phyloP scores from a whole-genome alignment of 1,140 invertebrate species.

The Bombus pyrosoma region DNA sequence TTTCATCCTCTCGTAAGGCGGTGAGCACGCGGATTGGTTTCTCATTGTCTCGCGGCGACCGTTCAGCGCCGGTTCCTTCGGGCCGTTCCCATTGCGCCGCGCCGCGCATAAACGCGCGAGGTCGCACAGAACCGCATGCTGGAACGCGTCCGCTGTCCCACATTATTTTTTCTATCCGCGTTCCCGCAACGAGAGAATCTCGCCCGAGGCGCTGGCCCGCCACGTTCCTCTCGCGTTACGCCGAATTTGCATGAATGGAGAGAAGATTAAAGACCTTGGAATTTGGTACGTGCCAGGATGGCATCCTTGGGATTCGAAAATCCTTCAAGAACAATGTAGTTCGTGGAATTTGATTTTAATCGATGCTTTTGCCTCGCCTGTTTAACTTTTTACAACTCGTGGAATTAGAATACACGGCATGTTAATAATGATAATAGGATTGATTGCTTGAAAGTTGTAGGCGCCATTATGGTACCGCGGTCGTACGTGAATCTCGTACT shows the following conservation, averaged over 20 bases:
- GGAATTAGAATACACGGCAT: not conserved
- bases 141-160: slow-evolving; percentile 25
- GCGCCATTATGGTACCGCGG: fast-evolving
- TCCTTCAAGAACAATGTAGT: not conserved
- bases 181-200: too few relatives aligned
- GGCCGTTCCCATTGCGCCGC: not conserved
- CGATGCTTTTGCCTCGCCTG: too few relatives aligned
- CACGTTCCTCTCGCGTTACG: not conserved
- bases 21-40: slow-evolving; percentile 43
- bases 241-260: slow-evolving; percentile 7
- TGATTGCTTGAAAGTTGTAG: not conserved
- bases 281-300: not conserved
- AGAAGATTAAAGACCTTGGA: not conserved
- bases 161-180: slow-evolving; percentile 25
- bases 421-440: not conserved
- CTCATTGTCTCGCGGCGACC: slow-evolving; percentile 39
- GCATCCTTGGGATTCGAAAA: not conserved
- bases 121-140: not conserved
- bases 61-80: slow-evolving; percentile 2
- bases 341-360: not conserved
- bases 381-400: too few relatives aligned
- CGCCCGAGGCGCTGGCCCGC: not conserved
- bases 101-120: slow-evolving; percentile 24
- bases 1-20: slow-evolving; percentile 45
- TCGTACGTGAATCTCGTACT: too few relatives aligned